Conservation (phyloP, 2,797 vertebrate genomes). For the Lithobates pipiens region DNA sequence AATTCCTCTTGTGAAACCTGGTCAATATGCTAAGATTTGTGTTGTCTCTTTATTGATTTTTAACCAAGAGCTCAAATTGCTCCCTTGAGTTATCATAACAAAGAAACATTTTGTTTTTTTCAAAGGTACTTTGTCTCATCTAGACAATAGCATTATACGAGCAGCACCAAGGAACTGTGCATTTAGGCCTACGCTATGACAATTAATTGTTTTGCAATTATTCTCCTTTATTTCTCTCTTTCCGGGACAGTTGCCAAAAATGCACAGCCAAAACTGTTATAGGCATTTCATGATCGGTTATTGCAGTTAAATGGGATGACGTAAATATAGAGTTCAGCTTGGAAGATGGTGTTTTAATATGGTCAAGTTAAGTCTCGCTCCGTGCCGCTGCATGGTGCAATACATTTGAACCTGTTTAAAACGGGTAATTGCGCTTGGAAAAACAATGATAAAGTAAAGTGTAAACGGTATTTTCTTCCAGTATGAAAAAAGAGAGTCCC, state of each 20-base stretch:
- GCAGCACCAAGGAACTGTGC: background rate
- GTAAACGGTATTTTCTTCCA: background rate
- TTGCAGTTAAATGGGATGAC: background rate
- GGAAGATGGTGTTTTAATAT: background rate
- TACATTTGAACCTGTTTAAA: background rate
- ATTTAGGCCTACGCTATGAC: constrained; percentile 21
- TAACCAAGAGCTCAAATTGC: constrained; percentile 28
- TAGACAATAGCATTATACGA: constrained; percentile 34
- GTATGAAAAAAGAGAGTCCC: background rate
- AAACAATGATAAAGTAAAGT: background rate
- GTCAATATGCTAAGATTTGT: constrained; percentile 27
- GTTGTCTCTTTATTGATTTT: constrained; percentile 46
- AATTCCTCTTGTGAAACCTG: constrained; percentile 4
- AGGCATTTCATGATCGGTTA: constrained; percentile 17
- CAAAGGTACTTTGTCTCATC: constrained; percentile 6
- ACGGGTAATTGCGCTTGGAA: background rate
- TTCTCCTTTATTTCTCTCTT: constrained; percentile 32
- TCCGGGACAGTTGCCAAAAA: constrained; percentile 13
- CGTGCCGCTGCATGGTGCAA: background rate
- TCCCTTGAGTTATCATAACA: constrained; percentile 15
- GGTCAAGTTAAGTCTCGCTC: background rate
- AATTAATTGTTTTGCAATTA: constrained; percentile 41
- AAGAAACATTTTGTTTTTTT: constrained; percentile 24
- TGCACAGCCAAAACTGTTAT: background rate
- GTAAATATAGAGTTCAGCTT: constrained; percentile 10